phyloP scores from a whole-genome alignment of 2,888 invertebrate species.

The Parnassius apollo region DNA sequence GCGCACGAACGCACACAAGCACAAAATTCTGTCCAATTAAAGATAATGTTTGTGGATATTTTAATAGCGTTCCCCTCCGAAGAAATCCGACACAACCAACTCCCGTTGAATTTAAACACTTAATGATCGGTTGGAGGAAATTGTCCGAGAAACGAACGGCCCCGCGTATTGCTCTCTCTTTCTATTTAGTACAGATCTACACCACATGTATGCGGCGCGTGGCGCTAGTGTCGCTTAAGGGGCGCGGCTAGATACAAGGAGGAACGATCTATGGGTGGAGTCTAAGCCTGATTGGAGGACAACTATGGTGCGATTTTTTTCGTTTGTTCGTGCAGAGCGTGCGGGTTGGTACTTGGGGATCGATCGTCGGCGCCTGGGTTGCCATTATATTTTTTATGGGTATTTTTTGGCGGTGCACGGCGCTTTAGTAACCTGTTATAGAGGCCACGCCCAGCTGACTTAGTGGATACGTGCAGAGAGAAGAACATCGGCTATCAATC shows the following conservation, averaged over 20 bases:
- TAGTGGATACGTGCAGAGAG: conserved; percentile 61
- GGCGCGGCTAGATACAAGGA: conserved; percentile 57
- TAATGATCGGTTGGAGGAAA: conserved; percentile 81
- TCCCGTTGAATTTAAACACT: conserved; percentile 80
- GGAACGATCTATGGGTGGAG: conserved; percentile 55
- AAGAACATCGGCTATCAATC: conserved; percentile 66
- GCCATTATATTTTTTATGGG: conserved; percentile 79
- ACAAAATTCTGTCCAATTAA: conserved; percentile 80
- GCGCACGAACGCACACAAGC: conserved; percentile 69
- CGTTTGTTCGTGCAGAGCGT: conserved; percentile 62
- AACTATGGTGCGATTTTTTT: conserved; percentile 67
- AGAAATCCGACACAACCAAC: conserved; percentile 81
- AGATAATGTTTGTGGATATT: conserved; percentile 81
- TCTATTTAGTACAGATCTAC: conserved; percentile 63
- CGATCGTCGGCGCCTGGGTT: conserved; percentile 73
- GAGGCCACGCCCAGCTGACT: conserved; percentile 68
- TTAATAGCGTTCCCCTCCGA: conserved; percentile 80
- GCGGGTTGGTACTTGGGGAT: conserved; percentile 73
- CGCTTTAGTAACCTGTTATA: conserved; percentile 76
- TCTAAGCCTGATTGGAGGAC: conserved; percentile 52
- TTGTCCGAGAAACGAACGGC: conserved; percentile 79
- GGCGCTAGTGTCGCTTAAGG: conserved; percentile 57
- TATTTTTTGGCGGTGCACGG: conserved; percentile 76
- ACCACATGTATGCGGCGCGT: conserved; percentile 63
- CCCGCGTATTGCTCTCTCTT: conserved; percentile 61